Conservation (phyloP, 2,888 invertebrate species). For the Lamellibrachia satsuma region DNA sequence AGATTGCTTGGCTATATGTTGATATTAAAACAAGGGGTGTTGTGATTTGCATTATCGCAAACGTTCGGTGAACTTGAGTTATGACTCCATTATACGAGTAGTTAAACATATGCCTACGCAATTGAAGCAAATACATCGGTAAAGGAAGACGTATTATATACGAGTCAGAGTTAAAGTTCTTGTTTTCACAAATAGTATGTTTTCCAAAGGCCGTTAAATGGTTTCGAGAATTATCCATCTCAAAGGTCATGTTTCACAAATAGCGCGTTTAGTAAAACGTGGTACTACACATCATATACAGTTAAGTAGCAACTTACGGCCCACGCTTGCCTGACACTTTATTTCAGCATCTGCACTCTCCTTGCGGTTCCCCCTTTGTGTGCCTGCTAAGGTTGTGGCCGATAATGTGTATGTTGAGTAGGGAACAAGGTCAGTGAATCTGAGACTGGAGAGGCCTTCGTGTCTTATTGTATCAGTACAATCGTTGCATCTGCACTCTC, state of each 20-base stretch:
- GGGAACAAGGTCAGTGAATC: neutral
- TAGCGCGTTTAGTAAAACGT: neutral
- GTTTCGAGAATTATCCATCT: too few species aligned
- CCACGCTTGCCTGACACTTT: neutral
- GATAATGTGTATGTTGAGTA: neutral
- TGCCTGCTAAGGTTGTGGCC: neutral
- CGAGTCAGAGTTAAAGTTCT: too few species aligned
- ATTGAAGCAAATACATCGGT: too few species aligned
- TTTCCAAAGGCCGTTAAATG: too few species aligned
- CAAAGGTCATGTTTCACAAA: neutral
- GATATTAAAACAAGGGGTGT: too few species aligned
- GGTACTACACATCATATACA: neutral
- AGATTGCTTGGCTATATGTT: neutral
- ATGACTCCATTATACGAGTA: too few species aligned
- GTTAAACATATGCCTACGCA: too few species aligned
- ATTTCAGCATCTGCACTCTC: neutral
- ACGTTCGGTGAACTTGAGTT: too few species aligned
- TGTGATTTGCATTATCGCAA: neutral
- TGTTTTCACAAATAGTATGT: too few species aligned
- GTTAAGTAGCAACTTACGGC: neutral
- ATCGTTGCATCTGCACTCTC: neutral
- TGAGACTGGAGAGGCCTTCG: neutral
- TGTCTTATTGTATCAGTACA: neutral
- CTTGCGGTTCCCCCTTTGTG: neutral
- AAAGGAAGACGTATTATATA: too few species aligned